These are phyloP conservation scores for Notothenia rossii DNA, from an alignment of 2,113 vertebrate genomes.

Conservation along the genomic window DNA sequence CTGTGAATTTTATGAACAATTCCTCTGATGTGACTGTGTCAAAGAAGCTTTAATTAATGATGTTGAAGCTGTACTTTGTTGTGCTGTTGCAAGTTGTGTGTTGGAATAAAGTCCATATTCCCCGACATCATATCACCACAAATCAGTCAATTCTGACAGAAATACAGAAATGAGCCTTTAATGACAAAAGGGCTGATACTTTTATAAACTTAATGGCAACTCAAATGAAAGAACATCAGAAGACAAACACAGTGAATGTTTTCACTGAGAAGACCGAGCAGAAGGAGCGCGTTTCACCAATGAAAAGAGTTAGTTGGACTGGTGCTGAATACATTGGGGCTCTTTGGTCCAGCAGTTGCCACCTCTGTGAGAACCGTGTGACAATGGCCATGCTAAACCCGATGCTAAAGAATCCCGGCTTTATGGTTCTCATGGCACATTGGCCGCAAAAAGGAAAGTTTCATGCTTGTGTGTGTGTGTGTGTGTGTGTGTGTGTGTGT, in stretches of 20 bases:
- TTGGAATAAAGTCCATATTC: background rate
- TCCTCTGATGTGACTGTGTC: background rate
- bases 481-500: slow-evolving; percentile 43
- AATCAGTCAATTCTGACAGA: slow-evolving; percentile 14
- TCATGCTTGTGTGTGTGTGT: slow-evolving; percentile 53
- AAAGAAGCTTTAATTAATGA: background rate
- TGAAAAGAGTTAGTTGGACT: slow-evolving; percentile 52
- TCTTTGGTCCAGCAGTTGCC: slow-evolving; percentile 49
- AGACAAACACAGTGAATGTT: slow-evolving; percentile 13
- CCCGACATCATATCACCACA: background rate
- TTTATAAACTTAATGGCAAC: background rate
- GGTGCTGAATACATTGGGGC: slow-evolving; percentile 46
- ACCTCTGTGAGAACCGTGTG: slow-evolving; percentile 71
- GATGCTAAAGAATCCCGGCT: slow-evolving; percentile 72
- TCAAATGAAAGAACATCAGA: slow-evolving; percentile 10
- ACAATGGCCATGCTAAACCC: slow-evolving; percentile 75
- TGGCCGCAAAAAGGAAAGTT: slow-evolving; percentile 72
- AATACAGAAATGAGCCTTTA: slow-evolving; percentile 13
- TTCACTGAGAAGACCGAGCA: slow-evolving; percentile 22
- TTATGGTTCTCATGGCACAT: slow-evolving; percentile 83
- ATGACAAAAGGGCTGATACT: slow-evolving; percentile 25
- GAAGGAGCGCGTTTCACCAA: slow-evolving; percentile 49
- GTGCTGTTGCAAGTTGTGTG: slow-evolving; percentile 22
- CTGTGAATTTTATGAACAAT: background rate
- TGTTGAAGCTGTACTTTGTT: slow-evolving; percentile 2